A percentile compares a stretch with the other conserved stretches of the same genome.
Conservation (phyloP, 2,797 vertebrate genomes). For the Zalophus californianus region DNA sequence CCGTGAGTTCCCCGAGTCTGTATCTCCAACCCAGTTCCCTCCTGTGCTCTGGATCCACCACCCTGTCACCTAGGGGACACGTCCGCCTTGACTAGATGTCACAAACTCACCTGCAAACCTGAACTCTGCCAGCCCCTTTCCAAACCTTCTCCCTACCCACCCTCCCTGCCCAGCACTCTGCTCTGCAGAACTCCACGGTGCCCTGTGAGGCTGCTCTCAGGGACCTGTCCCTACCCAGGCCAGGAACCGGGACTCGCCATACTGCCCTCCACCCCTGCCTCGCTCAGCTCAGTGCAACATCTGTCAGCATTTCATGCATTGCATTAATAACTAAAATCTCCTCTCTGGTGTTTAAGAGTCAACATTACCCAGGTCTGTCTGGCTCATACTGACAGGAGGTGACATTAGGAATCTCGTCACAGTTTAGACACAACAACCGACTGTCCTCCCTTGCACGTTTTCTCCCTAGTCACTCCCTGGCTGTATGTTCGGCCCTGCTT, state of each 20-base stretch:
- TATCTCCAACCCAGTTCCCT: neutral
- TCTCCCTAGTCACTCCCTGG: neutral
- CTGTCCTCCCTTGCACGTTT: neutral
- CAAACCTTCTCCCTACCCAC: neutral
- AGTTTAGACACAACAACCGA: neutral
- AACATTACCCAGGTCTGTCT: neutral
- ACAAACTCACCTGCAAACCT: neutral
- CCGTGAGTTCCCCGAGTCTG: neutral
- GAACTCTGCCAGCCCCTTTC: neutral
- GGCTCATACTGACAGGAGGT: neutral
- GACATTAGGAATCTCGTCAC: conserved; percentile 41
- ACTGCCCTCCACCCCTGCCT: neutral
- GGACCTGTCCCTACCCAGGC: neutral
- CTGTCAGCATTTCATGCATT: neutral
- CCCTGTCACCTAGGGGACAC: neutral
- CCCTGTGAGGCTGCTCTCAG: neutral
- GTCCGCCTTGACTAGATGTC: neutral
- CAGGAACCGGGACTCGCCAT: neutral
- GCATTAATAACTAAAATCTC: neutral
- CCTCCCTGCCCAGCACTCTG: neutral
- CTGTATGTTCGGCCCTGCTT: neutral
- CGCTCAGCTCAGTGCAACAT: neutral
- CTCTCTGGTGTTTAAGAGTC: conserved; percentile 20
- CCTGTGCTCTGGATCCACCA: neutral
- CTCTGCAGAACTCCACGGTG: neutral